These are phyloP conservation scores for Argya squamiceps DNA, from an alignment of 2,797 vertebrate genomes.

Conservation along the genomic window DNA sequence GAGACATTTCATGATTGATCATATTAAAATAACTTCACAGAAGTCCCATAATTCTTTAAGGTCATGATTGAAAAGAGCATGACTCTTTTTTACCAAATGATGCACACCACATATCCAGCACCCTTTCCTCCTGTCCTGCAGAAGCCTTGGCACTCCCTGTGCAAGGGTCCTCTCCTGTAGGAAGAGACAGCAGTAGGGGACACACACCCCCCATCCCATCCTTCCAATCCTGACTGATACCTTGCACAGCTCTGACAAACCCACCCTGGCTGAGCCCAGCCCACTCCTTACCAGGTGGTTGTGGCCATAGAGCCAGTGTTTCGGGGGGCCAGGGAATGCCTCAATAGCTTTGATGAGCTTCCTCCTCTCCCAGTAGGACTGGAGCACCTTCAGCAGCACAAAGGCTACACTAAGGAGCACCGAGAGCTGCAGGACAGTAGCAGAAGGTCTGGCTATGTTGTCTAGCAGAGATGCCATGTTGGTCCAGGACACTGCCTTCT, in stretches of 20 bases:
- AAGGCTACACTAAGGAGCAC: slow-evolving; percentile 1
- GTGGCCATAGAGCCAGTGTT: slow-evolving; percentile 76
- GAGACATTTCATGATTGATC: background rate
- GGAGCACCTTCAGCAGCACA: slow-evolving; percentile 56
- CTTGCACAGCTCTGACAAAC: background rate
- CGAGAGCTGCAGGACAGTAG: background rate
- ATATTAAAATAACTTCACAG: background rate
- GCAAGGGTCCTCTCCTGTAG: background rate
- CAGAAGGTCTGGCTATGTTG: background rate
- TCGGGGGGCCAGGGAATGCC: slow-evolving; percentile 68
- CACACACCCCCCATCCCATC: fast-evolving
- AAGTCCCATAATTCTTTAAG: background rate
- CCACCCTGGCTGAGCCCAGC: background rate
- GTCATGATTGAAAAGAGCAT: fast-evolving
- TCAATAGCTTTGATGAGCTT: slow-evolving; percentile 56
- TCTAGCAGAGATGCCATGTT: background rate
- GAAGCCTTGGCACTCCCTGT: background rate
- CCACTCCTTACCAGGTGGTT: slow-evolving; percentile 59
- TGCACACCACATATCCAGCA: background rate
- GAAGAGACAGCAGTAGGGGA: background rate
- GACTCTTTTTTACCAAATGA: background rate
- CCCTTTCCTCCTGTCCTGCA: background rate
- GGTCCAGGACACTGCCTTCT: fast-evolving
- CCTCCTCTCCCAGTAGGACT: slow-evolving; percentile 40
- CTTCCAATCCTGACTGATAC: background rate